A percentile compares a stretch with the other conserved stretches of the same genome.
Evolutionary conservation across 2,797 vertebrate genomes (phyloP).

Genomic region (Pteropus rufus): DNA sequence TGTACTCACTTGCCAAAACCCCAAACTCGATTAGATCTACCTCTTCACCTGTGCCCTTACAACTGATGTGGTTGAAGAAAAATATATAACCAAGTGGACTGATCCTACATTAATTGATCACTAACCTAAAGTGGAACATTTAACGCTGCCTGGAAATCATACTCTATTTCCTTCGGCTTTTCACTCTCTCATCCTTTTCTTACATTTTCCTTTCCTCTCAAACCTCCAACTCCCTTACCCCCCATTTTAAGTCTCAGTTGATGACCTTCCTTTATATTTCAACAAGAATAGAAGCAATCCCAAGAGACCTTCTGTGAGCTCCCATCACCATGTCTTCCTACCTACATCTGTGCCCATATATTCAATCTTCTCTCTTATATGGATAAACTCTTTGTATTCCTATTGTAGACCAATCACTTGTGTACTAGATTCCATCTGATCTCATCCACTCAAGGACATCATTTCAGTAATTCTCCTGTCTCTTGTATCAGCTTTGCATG

Average conservation of each 20-base stretch:
- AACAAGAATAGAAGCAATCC: not conserved
- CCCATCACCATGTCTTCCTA: not conserved
- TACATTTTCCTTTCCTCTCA: not conserved
- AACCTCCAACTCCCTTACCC: not conserved
- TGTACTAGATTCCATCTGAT: not conserved
- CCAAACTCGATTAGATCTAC: not conserved
- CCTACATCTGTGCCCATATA: not conserved
- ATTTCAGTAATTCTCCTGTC: not conserved
- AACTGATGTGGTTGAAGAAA: not conserved
- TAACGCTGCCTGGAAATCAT: not conserved
- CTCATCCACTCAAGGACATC: not conserved
- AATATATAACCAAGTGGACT: not conserved
- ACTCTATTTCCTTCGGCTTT: not conserved
- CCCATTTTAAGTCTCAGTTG: not conserved
- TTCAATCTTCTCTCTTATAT: not conserved
- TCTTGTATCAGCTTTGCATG: not conserved
- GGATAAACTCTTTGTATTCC: not conserved
- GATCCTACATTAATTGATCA: not conserved
- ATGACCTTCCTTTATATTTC: slow-evolving; percentile 16
- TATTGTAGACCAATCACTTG: not conserved
- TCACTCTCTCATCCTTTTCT: not conserved
- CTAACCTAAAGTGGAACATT: not conserved
- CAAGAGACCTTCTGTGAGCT: not conserved
- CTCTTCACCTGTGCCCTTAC: not conserved
- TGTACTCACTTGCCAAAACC: not conserved